phyloP scores from a whole-genome alignment of 2,113 vertebrate species.

The Brachionichthys hirsutus region DNA sequence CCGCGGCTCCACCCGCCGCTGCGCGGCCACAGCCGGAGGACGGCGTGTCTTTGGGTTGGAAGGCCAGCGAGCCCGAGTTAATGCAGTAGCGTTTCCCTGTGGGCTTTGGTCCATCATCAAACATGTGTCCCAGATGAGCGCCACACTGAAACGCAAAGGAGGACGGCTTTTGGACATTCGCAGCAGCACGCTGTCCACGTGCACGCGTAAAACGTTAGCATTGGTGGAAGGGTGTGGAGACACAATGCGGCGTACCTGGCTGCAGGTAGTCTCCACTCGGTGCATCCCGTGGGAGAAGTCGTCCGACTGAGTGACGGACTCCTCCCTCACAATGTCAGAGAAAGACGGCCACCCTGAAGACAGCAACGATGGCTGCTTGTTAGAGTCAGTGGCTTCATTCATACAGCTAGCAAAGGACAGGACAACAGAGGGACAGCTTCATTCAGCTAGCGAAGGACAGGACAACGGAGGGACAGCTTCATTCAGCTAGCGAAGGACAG shows the following conservation, averaged over 20 bases:
- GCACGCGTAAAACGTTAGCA: no score
- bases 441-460: no score
- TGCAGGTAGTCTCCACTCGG: conserved; percentile 90
- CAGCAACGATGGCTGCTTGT: no score
- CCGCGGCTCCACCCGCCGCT: background rate
- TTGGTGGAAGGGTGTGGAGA: no score
- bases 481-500: no score
- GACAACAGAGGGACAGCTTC: no score
- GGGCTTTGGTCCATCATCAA: conserved; percentile 93
- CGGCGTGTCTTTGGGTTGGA: conserved; percentile 42
- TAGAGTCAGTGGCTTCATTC: no score
- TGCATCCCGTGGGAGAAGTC: conserved; percentile 96
- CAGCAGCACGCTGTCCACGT: no score
- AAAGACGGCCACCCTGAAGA: conserved; percentile 96
- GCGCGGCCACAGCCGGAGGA: background rate
- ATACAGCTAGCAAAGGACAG: no score
- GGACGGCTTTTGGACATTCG: background rate
- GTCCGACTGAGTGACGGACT: conserved; percentile 78
- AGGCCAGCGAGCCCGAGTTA: conserved; percentile 89
- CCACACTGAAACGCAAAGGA: conserved; percentile 82
- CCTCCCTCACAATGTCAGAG: conserved; percentile 85
- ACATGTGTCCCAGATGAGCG: conserved; percentile 94
- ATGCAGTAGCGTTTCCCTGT: conserved; percentile 96
- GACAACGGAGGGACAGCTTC: no score
- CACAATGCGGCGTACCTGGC: conserved; percentile 82